A percentile compares a stretch with the other conserved stretches of the same genome.
These are phyloP conservation scores for Bambusicola thoracicus DNA, from an alignment of 2,113 vertebrate genomes.

Conservation along the genomic window DNA sequence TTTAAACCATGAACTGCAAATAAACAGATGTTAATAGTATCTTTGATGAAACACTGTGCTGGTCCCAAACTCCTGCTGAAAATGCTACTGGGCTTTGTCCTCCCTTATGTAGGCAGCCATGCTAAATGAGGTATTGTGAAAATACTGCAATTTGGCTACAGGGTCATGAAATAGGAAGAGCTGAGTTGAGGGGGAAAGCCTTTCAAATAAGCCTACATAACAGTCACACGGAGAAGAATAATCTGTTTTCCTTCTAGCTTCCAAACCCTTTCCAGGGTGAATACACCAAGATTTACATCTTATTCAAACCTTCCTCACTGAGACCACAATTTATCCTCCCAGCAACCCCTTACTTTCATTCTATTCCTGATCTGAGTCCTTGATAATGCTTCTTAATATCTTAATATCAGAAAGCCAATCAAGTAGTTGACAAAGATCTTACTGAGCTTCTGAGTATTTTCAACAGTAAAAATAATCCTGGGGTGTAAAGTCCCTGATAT, in stretches of 20 bases:
- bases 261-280: not conserved
- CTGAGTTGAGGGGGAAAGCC: not conserved
- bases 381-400: not conserved
- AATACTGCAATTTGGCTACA: not conserved
- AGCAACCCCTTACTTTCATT: not conserved
- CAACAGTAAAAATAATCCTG: not conserved
- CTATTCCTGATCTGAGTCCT: not conserved
- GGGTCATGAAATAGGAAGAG: not conserved
- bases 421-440: not conserved
- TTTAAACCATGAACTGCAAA: not conserved
- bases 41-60: not conserved
- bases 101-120: not conserved
- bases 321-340: not conserved
- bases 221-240: not conserved
- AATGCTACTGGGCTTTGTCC: conserved; percentile 42
- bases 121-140: not conserved
- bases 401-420: not conserved
- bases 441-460: not conserved
- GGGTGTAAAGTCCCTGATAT: not conserved
- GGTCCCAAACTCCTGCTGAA: conserved; percentile 31
- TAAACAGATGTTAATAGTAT: conserved; percentile 47
- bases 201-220: not conserved
- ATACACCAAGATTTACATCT: not conserved
- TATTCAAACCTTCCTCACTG: accelerated
- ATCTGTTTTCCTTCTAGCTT: not conserved